phyloP scores from a whole-genome alignment of 2,797 vertebrate genomes.

The Lagorchestes hirsutus region DNA sequence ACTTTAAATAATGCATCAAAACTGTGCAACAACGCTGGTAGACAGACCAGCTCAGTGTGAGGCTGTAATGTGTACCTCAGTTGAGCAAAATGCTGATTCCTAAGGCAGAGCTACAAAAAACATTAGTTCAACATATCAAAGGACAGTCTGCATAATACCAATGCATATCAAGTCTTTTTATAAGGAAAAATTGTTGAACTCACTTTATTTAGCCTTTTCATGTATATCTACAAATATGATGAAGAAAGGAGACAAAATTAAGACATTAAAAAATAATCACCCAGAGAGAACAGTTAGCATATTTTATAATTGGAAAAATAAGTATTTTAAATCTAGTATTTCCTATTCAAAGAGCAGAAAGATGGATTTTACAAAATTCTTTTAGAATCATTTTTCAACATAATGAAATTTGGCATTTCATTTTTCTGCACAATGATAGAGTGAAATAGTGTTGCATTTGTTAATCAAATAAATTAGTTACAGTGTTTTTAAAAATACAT shows the following conservation, averaged over 20 bases:
- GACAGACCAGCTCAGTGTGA: not conserved
- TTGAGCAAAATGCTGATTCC: constrained; percentile 33
- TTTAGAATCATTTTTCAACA: not conserved
- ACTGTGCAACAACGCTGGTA: not conserved
- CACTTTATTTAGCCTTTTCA: constrained; percentile 30
- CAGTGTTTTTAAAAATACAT: not conserved
- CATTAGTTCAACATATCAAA: constrained; percentile 54
- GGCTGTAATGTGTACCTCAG: not conserved
- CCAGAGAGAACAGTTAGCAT: not conserved
- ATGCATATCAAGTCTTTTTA: not conserved
- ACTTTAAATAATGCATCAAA: not conserved
- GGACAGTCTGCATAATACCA: constrained; percentile 41
- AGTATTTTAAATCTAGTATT: not conserved
- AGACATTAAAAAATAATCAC: not conserved
- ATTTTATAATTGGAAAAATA: not conserved
- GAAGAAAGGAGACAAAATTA: not conserved
- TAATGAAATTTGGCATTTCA: not conserved
- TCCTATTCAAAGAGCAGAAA: not conserved
- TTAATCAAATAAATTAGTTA: accelerated
- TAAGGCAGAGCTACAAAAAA: constrained; percentile 38
- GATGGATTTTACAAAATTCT: not conserved
- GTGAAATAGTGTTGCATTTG: accelerated
- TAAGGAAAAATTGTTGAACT: constrained; percentile 55
- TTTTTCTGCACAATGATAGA: accelerated
- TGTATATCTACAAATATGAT: not conserved